Evolutionary conservation across 2,797 vertebrate genomes (phyloP), one percentile per base, ranked within the genome.

Genomic region (Gallinago solitaria): DNA sequence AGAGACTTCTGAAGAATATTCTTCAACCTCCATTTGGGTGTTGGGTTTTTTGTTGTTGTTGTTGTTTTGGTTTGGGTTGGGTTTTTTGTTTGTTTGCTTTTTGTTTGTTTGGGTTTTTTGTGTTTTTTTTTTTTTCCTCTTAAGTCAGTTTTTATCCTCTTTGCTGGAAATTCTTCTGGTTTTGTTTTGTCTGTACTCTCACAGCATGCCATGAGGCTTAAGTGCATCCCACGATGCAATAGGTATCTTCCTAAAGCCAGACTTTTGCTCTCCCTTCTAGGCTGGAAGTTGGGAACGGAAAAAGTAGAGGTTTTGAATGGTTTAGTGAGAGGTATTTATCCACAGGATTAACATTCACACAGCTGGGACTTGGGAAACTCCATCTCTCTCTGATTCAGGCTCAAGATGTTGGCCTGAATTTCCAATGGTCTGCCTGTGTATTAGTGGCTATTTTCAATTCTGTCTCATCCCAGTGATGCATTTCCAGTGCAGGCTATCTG

Each of bases 171-270:
- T 39, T 47, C 27, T 53, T 74, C 87, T 81, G 53, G 18, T 18
- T 86, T 70, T 88, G 65, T 67, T 86, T 69, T 64, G 74, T 25
- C 89, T 83, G 33, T 51, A 11, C 41, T 86, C 56, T 59, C 87
- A 59, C 77, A 92, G 87, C 73, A 60, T 53, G 69, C 41, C 35
- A 1, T 5, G 65, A 78, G 59, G 70, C 83, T 83, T 35, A 56
- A 90, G 56, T 56, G 89, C 54, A 89, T 9, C 27, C 2, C 8
- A 5, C 12, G 47, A 7, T 39, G 81, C 61, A 68, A 0, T 5
- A 8, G 64, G 4, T 32, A 6, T 23, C 74, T 39, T 75, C 37
- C 57, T 33, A 5, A 56, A 76, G 45, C 32, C 23, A 16, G 68
- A 4, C 20, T 50, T 73, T 2, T 41, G 47, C 64, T 78, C 21